A percentile compares a stretch with the other conserved stretches of the same genome.
These are phyloP conservation scores for Psittacula cyanocephala DNA, from an alignment of 2,113 vertebrate species.

Conservation along the genomic window DNA sequence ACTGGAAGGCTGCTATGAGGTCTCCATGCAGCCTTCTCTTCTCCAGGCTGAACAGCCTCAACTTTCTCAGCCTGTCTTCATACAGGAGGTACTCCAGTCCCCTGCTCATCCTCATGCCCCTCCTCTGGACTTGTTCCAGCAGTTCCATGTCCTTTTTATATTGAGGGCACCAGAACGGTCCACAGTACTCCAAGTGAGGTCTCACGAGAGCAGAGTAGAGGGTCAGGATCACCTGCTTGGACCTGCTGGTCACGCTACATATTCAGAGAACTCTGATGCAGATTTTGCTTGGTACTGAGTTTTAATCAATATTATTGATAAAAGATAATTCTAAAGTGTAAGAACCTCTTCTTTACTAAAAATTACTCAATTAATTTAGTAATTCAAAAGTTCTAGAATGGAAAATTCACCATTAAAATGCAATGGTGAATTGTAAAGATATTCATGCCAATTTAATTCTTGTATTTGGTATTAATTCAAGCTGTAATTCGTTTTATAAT, in stretches of 20 bases:
- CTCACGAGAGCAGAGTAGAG: too few relatives aligned
- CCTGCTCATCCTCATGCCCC: too few relatives aligned
- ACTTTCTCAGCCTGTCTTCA: too few relatives aligned
- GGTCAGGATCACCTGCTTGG: too few relatives aligned
- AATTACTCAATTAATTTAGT: neutral
- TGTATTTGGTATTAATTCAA: neutral
- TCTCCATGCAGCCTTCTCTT: too few relatives aligned
- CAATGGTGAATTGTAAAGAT: neutral
- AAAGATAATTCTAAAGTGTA: neutral
- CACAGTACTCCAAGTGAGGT: too few relatives aligned
- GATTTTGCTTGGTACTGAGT: neutral
- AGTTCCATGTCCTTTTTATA: too few relatives aligned
- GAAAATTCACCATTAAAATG: neutral
- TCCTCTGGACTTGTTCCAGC: too few relatives aligned
- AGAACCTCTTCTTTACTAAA: neutral
- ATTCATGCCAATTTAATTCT: neutral
- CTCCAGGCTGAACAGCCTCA: too few relatives aligned
- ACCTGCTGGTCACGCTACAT: neutral
- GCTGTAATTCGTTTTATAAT: neutral
- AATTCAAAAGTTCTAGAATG: neutral
- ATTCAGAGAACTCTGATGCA: neutral
- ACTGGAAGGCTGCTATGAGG: too few relatives aligned
- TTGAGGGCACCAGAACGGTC: too few relatives aligned
- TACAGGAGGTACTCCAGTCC: too few relatives aligned
- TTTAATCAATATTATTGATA: neutral